Percentiles rank a stretch among this genome's conserved stretches.
Conservation (phyloP, 2,888 invertebrate genomes). For the Exocentrus adspersus region DNA sequence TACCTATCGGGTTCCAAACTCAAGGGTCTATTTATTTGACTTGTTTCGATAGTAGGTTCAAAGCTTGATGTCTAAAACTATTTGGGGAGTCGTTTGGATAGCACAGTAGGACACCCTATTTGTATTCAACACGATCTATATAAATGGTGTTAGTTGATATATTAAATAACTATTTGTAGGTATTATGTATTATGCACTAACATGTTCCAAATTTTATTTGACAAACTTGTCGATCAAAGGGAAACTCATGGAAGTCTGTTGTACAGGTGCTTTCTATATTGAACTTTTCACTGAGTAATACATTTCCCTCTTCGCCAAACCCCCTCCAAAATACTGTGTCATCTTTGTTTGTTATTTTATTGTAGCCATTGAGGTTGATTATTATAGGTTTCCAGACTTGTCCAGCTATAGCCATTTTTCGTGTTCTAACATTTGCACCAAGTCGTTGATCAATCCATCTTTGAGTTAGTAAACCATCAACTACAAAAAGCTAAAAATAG, state of each 20-base stretch:
- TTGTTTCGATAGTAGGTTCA: no score
- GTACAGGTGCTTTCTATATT: conserved; percentile 45
- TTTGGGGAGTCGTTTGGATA: no score
- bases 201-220: conserved; percentile 53
- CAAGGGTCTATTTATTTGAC: no score
- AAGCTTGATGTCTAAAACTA: no score
- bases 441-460: conserved; percentile 52
- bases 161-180: not conserved
- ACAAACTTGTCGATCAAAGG: conserved; percentile 53
- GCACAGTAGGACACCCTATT: no score
- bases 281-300: conserved; percentile 51
- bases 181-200: conserved; percentile 36
- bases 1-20: no score
- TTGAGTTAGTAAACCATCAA: conserved; percentile 48
- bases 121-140: no score
- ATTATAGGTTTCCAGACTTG: conserved; percentile 56
- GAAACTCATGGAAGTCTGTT: conserved; percentile 47
- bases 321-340: conserved; percentile 54
- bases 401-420: conserved; percentile 50
- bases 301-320: conserved; percentile 49
- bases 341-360: conserved; percentile 40
- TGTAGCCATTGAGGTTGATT: conserved; percentile 44
- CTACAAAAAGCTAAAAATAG: conserved; percentile 44
- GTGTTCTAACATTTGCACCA: conserved; percentile 47
- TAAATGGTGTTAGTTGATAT: no score